phyloP scores from a whole-genome alignment of 2,113 vertebrate genomes.

The Machaerirhynchus nigripectus region DNA sequence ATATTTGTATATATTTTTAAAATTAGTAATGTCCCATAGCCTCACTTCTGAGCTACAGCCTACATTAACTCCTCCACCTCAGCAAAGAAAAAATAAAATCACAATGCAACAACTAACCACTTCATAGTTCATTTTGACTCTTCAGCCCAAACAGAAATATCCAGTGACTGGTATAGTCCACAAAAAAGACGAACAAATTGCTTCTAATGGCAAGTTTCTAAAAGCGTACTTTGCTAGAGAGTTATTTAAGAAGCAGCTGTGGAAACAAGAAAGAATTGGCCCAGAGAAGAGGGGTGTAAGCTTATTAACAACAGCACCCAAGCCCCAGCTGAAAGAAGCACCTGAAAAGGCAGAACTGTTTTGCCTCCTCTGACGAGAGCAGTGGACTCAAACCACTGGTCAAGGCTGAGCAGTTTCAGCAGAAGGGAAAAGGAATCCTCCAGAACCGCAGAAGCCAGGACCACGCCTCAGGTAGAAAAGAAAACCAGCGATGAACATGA shows the following conservation, averaged over 20 bases:
- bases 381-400: not conserved
- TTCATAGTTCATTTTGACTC: not conserved
- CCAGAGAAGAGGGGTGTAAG: not conserved
- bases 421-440: not conserved
- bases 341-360: not conserved
- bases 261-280: not conserved
- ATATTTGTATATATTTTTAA: not conserved
- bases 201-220: not conserved
- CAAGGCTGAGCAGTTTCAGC: not conserved
- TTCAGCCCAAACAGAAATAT: not conserved
- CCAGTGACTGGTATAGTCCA: not conserved
- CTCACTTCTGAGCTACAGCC: not conserved
- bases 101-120: not conserved
- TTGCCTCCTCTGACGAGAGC: rapidly evolving
- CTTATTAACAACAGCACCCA: not conserved
- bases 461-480: not conserved
- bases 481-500: not conserved
- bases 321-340: not conserved
- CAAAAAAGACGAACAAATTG: not conserved
- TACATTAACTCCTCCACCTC: not conserved
- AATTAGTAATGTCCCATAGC: not conserved
- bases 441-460: not conserved
- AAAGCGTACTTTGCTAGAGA: slow-evolving; percentile 25
- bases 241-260: not conserved
- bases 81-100: not conserved